Evolutionary conservation across 2,888 invertebrate species (phyloP), one percentile per base, ranked within the genome.

Genomic region (Sinohyriopsis cumingii): DNA sequence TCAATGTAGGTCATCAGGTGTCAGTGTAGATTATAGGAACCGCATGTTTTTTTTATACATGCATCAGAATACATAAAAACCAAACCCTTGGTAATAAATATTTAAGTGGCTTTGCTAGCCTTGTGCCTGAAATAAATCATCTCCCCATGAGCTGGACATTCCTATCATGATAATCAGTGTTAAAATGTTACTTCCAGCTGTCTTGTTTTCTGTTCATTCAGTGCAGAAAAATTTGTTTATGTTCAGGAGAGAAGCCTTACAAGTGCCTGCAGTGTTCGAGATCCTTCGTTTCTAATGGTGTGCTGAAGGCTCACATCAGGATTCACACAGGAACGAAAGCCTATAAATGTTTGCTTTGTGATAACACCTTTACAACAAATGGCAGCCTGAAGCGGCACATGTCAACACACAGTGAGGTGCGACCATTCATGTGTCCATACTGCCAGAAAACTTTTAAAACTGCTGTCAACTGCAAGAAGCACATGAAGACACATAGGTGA

Each of bases 361-460:
- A 92, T 77, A 91, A 92, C 59, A 88, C 91, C 69, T 94, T 94
- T 82, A 92, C 93, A 1, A 93, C 93, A 0, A 93, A 93, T 84
- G 93, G 93, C 18, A 93, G 93, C 87, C 90, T 97, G 82, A 94
- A 93, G 84, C 92, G 96, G 63, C 97, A 97, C 89, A 91, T 94
- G 87, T 92, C 94, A 6, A 92, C 94, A 33, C 96, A 97, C 81
- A 89, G 88, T 68, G 89, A 89, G 59, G 82, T 85, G 24, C 77
- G 89, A 3, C 89, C 89, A 0, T 89, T 88, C 79, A 88, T 90
- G 88, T 93, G 93, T 85, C 93, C 93, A 0, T 93, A 93, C 84
- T 93, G 93, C 83, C 91, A 91, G 74, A 92, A 92, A 81, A 91
- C 91, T 15, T 93, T 93, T 86, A 93, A 93, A 87, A 92, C 92